A percentile compares a stretch with the other conserved stretches of the same genome.
Evolutionary conservation across 2,888 invertebrate species (phyloP).

Genomic region (Pristionchus japonicus): DNA sequence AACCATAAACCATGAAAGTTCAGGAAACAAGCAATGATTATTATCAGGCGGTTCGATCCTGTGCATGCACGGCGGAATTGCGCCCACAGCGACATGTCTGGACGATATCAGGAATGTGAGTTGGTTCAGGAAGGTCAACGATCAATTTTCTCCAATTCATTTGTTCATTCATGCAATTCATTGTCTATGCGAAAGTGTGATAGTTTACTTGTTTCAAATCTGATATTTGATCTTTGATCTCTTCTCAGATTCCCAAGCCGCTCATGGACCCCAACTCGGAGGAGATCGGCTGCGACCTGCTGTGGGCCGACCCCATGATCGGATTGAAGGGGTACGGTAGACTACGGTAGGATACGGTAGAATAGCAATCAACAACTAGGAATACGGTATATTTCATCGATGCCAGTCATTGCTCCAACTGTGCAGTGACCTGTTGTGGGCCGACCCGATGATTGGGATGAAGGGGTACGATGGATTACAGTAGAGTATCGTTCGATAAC

Average conservation of each 20-base stretch:
- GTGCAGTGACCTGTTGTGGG: no score
- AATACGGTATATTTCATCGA: not conserved
- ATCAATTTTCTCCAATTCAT: not conserved
- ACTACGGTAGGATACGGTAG: not conserved
- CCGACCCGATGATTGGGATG: no score
- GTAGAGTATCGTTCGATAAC: no score
- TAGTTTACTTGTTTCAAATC: not conserved
- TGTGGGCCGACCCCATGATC: conserved; percentile 60
- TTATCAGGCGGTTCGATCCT: not conserved
- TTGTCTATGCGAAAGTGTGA: no score
- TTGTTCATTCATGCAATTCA: no score
- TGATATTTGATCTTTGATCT: no score
- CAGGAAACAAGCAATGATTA: not conserved
- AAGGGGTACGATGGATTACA: no score
- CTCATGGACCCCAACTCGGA: conserved; percentile 46
- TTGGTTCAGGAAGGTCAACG: not conserved
- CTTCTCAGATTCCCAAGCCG: conserved; percentile 52
- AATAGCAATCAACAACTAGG: no score
- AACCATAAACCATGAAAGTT: no score
- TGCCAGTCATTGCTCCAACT: not conserved
- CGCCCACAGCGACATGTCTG: not conserved
- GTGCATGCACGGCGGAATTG: conserved; percentile 6
- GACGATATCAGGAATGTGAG: not conserved
- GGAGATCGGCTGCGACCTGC: conserved; percentile 52
- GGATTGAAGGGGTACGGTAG: conserved; percentile 34